Conservation (phyloP, 2,797 vertebrate genomes). For the Enteromius treurensis region DNA sequence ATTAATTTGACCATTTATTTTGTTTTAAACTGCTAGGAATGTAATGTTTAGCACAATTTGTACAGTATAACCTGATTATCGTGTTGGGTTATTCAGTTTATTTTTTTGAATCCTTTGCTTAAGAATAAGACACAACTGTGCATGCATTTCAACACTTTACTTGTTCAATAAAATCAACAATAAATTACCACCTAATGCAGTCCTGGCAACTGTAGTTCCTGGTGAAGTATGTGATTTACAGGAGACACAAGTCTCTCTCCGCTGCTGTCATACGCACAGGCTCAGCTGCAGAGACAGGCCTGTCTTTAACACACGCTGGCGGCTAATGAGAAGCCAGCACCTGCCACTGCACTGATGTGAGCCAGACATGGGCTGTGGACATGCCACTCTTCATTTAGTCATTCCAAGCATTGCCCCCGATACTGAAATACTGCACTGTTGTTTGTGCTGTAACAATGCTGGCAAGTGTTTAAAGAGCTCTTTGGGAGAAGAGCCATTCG, state of each 20-base stretch:
- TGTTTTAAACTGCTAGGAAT: not conserved
- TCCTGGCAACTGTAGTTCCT: no score
- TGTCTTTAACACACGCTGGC: constrained; percentile 18
- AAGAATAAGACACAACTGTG: not conserved
- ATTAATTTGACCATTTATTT: not conserved
- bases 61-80: not conserved
- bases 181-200: not conserved
- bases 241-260: not conserved
- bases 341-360: constrained; percentile 28
- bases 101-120: not conserved
- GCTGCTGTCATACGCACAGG: constrained; percentile 2
- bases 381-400: constrained; percentile 33
- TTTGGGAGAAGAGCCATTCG: constrained; percentile 9
- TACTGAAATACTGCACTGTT: constrained; percentile 17
- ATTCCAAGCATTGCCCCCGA: not conserved
- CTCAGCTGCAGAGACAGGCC: constrained; percentile 29
- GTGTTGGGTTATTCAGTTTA: not conserved
- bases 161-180: not conserved
- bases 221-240: constrained; percentile 15
- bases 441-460: constrained; percentile 1
- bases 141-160: not conserved
- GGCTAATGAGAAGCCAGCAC: constrained; percentile 32
- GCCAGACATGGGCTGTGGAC: constrained; percentile 2
- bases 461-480: constrained; percentile 6
- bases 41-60: not conserved